Evolutionary conservation across 64 coral and sea anemone species (phyloP), one percentile per base, ranked within the genome.

Genomic region (Porites australiensis): DNA sequence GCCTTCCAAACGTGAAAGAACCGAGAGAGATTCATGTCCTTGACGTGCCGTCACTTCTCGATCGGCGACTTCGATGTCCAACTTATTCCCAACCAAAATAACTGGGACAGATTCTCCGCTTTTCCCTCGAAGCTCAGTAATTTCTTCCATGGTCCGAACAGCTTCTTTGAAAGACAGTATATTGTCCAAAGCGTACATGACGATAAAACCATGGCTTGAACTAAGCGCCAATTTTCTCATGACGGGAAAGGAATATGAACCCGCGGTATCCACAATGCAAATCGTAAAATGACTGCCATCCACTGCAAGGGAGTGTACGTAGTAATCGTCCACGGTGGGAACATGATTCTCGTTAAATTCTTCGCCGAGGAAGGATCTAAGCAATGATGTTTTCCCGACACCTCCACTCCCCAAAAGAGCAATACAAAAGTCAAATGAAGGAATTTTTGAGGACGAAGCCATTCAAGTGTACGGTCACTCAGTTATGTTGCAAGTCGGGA

Each of bases 191-290:
- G 95, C 76, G 50, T 94, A 97, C 2, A 97, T 62, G 16, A 97
- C 95, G 6, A 94, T 83, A 13, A 91, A 97, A 20, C 81, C 95
- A 11, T 97, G 92, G 70, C 95, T 91, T 44, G 44, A 77, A 37
- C 80, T 73, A 7, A 97, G 71, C 4, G 95, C 95, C 4, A 97
- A 50, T 45, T 62, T 79, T 43, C 91, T 76, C 95, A 97, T 97
- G 11, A 79, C 95, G 13, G 95, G 95, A 50, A 97, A 97, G 0
- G 82, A 59, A 45, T 97, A 89, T 2, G 92, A 94, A 21, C 92
- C 95, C 8, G 95, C 88, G 6, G 95, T 97, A 37, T 97, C 95
- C 19, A 91, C 87, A 13, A 97, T 81, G 55, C 95, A 97, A 51
- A 92, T 75, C 0, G 81, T 91, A 9, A 79, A 70, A 53, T 87